These are phyloP conservation scores for Lota lota DNA, from an alignment of 2,113 vertebrate genomes.

Conservation along the genomic window DNA sequence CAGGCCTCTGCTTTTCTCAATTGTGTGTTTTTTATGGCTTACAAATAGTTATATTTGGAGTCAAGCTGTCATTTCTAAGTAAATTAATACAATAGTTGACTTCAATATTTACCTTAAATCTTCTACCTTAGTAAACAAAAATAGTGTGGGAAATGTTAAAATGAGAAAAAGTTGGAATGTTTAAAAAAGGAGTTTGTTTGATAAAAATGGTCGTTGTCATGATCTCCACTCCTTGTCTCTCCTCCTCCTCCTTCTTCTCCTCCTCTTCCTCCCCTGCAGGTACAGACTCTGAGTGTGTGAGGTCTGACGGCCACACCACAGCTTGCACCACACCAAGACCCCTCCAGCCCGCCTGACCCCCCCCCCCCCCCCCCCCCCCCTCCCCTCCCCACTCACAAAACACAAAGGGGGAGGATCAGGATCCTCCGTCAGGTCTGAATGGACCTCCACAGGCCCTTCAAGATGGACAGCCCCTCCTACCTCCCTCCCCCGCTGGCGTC, in stretches of 20 bases:
- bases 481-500: conserved; percentile 93
- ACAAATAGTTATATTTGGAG: too few relatives aligned
- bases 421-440: conserved; percentile 73
- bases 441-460: conserved; percentile 99
- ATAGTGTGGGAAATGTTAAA: too few relatives aligned
- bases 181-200: too few relatives aligned
- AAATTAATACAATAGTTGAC: too few relatives aligned
- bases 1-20: too few relatives aligned
- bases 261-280: not conserved
- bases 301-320: not conserved
- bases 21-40: too few relatives aligned
- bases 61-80: not conserved
- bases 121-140: too few relatives aligned
- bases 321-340: not conserved
- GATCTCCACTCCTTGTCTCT: too few relatives aligned
- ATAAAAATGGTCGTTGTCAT: too few relatives aligned
- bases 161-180: too few relatives aligned
- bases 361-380: not conserved
- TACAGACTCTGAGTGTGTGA: not conserved
- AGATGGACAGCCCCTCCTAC: conserved; percentile 98
- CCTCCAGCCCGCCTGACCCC: conserved; percentile 16
- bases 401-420: conserved; percentile 37
- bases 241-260: conserved; percentile 1
- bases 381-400: conserved; percentile 16
- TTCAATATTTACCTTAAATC: too few relatives aligned